Percentiles rank a stretch among this genome's conserved stretches.
Conservation (phyloP, 2,113 vertebrate species). For the Silurus meridionalis region DNA sequence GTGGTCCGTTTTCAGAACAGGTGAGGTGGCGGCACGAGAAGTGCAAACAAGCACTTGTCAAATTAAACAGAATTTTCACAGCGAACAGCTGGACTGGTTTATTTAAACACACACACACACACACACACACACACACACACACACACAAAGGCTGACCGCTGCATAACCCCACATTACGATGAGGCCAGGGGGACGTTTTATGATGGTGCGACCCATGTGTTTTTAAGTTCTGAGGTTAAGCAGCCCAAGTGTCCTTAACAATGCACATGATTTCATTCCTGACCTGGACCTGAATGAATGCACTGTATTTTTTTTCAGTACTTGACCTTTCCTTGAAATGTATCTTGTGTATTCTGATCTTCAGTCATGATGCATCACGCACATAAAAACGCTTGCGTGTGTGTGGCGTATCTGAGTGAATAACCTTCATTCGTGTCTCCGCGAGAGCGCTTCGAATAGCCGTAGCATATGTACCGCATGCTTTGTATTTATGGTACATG, state of each 20-base stretch:
- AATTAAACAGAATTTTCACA: constrained; percentile 84
- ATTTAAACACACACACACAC: constrained; percentile 90
- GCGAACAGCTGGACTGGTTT: constrained; percentile 93
- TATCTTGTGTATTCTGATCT: not conserved
- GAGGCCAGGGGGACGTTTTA: constrained; percentile 83
- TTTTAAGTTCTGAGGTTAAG: constrained; percentile 25
- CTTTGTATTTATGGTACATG: constrained; percentile 53
- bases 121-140: constrained; percentile 74
- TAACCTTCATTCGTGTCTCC: constrained; percentile 9
- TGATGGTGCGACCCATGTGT: constrained; percentile 74
- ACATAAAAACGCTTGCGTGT: not conserved
- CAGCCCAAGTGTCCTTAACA: constrained; percentile 22
- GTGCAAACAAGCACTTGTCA: constrained; percentile 64
- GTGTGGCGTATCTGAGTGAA: not conserved
- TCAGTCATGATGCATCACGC: not conserved
- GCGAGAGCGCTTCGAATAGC: constrained; percentile 35
- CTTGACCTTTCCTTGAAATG: not conserved
- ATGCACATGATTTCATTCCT: not conserved
- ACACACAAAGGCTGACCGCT: constrained; percentile 79
- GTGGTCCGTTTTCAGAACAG: constrained; percentile 48
- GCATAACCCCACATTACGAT: constrained; percentile 79
- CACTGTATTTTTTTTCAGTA: not conserved
- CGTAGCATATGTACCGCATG: constrained; percentile 33
- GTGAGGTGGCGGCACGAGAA: constrained; percentile 62
- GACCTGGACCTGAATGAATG: not conserved